Conservation (phyloP, 2,888 invertebrate genomes). For the Zygothrica quintamaculata region DNA sequence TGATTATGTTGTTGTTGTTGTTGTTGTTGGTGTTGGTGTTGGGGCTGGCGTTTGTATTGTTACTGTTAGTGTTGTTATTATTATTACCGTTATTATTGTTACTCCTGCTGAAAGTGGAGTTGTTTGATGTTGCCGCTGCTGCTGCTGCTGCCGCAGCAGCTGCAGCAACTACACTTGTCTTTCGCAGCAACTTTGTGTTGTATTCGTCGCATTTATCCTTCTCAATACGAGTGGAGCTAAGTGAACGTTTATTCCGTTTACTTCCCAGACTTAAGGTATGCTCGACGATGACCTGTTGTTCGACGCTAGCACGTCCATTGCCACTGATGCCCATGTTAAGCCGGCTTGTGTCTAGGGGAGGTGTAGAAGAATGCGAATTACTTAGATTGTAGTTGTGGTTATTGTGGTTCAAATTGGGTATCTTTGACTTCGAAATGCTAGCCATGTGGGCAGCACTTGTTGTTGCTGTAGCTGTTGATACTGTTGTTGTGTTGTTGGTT, state of each 20-base stretch:
- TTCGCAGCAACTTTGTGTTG: slow-evolving; percentile 83
- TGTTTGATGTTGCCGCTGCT: slow-evolving; percentile 26
- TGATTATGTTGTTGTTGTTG: slow-evolving; percentile 34
- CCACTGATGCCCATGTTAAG: slow-evolving; percentile 56
- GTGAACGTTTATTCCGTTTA: slow-evolving; percentile 84
- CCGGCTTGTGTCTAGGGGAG: slow-evolving; percentile 80
- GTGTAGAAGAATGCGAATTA: slow-evolving; percentile 65
- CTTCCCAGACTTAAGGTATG: slow-evolving; percentile 58
- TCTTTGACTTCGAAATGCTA: slow-evolving; percentile 52
- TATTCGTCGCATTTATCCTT: slow-evolving; percentile 85
- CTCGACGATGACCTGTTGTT: slow-evolving; percentile 50
- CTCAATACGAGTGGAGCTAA: slow-evolving; percentile 84
- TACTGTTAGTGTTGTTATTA: slow-evolving; percentile 35
- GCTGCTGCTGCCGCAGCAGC: slow-evolving; percentile 48
- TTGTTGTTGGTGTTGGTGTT: slow-evolving; percentile 18
- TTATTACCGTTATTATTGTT: slow-evolving; percentile 33
- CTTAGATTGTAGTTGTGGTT: slow-evolving; percentile 54
- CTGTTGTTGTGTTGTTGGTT: slow-evolving; percentile 25
- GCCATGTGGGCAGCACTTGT: slow-evolving; percentile 6
- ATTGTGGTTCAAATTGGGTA: slow-evolving; percentile 56
- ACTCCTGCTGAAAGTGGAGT: slow-evolving; percentile 17
- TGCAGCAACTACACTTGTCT: slow-evolving; percentile 69
- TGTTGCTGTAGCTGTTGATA: slow-evolving; percentile 24
- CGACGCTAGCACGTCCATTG: slow-evolving; percentile 42
- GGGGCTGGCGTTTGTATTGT: slow-evolving; percentile 16